Conservation (phyloP, 2,888 invertebrate genomes). For the Hemaris fuciformis region DNA sequence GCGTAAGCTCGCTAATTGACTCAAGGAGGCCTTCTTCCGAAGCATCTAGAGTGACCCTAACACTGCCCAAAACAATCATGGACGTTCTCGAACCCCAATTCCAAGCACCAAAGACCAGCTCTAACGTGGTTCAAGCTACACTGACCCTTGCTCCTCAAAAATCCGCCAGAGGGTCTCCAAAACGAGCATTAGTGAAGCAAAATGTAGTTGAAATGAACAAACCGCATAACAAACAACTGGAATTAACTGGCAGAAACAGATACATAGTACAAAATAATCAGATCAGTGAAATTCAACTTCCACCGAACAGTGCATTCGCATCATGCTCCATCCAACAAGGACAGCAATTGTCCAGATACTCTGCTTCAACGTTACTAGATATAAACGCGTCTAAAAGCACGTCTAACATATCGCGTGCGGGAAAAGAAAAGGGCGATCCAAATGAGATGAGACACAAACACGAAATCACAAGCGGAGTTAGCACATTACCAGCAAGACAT, state of each 20-base stretch:
- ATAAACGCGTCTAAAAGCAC: conserved; percentile 60
- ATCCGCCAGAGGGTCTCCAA: conserved; percentile 70
- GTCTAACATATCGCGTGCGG: conserved; percentile 48
- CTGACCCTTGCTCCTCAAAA: conserved; percentile 83
- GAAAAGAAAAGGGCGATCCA: conserved; percentile 54
- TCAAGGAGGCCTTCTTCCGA: conserved; percentile 82
- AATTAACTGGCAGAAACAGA: conserved; percentile 74
- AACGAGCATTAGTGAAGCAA: conserved; percentile 72
- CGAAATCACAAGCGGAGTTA: conserved; percentile 72
- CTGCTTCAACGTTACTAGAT: conserved; percentile 81
- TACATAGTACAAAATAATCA: conserved; percentile 79
- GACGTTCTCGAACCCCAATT: conserved; percentile 82
- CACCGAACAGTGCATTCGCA: conserved; percentile 66
- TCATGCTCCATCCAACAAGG: conserved; percentile 73
- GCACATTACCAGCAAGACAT: conserved; percentile 86
- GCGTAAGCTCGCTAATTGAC: conserved; percentile 84
- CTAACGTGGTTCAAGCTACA: conserved; percentile 83
- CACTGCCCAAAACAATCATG: conserved; percentile 76
- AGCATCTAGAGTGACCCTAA: conserved; percentile 78
- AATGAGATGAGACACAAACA: conserved; percentile 65
- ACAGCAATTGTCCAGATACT: conserved; percentile 80
- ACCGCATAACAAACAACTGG: conserved; percentile 70
- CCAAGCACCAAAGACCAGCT: conserved; percentile 70
- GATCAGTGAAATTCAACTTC: conserved; percentile 77
- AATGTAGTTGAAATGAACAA: conserved; percentile 65